Evolutionary conservation across 2,113 vertebrate genomes (phyloP).

Genomic region (Heterotilapia buettikoferi): DNA sequence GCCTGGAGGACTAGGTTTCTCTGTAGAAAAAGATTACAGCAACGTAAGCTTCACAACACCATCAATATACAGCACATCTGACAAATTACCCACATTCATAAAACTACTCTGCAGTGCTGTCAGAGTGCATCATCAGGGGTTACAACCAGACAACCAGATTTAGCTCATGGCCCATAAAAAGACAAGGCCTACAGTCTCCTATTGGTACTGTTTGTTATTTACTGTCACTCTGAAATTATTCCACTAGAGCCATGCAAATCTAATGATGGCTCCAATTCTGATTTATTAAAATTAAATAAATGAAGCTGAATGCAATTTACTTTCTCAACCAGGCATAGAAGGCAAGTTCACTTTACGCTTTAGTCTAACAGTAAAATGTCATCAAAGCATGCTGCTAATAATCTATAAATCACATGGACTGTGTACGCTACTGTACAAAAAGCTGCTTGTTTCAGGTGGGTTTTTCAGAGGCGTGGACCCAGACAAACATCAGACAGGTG

Average conservation of each 20-base stretch:
- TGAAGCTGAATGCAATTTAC: not conserved
- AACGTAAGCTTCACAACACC: not conserved
- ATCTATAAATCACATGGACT: not conserved
- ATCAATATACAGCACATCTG: not conserved
- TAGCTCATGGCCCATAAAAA: not conserved
- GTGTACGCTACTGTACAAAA: not conserved
- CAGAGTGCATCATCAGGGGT: not conserved
- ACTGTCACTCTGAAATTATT: not conserved
- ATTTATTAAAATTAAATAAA: not conserved
- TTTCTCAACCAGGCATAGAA: not conserved
- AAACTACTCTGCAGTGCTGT: not conserved
- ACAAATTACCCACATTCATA: not conserved
- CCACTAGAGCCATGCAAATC: not conserved
- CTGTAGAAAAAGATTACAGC: constrained; percentile 52
- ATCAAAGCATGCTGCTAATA: not conserved
- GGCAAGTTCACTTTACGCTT: not conserved
- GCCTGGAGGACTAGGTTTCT: constrained; percentile 79
- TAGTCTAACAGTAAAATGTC: not conserved
- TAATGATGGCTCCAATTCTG: not conserved
- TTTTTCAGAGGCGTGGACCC: not conserved
- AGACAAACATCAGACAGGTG: not conserved
- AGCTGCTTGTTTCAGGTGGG: not conserved
- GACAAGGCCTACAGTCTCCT: not conserved
- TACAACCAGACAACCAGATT: accelerated
- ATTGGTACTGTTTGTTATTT: not conserved